A percentile compares a stretch with the other conserved stretches of the same genome.
Evolutionary conservation across 2,797 vertebrate species (phyloP).

Genomic region (Trichosurus vulpecula): DNA sequence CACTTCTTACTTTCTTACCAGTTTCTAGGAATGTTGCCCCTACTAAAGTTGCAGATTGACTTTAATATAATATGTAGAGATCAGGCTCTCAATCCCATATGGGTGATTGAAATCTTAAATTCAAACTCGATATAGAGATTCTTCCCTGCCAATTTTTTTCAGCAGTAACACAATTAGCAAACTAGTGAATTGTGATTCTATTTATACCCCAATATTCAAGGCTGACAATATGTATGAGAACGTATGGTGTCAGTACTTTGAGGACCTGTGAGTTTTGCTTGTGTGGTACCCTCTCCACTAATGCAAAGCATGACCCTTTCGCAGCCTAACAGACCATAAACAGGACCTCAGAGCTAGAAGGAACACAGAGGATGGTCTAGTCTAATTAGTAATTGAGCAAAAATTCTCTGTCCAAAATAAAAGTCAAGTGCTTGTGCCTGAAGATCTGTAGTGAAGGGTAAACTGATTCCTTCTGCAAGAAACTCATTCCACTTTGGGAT

Average conservation of each 20-base stretch:
- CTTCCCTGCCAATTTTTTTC: neutral
- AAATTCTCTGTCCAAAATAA: neutral
- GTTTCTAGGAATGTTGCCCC: neutral
- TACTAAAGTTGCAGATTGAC: neutral
- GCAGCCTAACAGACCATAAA: neutral
- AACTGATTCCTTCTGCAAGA: neutral
- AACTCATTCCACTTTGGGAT: neutral
- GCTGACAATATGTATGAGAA: neutral
- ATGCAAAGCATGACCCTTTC: neutral
- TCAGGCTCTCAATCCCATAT: neutral
- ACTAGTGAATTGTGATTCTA: neutral
- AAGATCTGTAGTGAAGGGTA: neutral
- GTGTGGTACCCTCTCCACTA: neutral
- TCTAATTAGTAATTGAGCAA: neutral
- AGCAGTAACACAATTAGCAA: neutral
- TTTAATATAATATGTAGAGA: neutral
- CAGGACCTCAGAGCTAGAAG: neutral
- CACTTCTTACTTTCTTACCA: neutral
- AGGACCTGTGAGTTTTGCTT: neutral
- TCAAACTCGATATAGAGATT: neutral
- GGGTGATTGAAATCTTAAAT: neutral
- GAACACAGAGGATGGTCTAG: neutral
- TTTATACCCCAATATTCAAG: neutral
- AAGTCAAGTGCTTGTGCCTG: neutral
- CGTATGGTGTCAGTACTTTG: neutral